Conservation (phyloP, 2,888 invertebrate species). For the Xylophagus ater region DNA sequence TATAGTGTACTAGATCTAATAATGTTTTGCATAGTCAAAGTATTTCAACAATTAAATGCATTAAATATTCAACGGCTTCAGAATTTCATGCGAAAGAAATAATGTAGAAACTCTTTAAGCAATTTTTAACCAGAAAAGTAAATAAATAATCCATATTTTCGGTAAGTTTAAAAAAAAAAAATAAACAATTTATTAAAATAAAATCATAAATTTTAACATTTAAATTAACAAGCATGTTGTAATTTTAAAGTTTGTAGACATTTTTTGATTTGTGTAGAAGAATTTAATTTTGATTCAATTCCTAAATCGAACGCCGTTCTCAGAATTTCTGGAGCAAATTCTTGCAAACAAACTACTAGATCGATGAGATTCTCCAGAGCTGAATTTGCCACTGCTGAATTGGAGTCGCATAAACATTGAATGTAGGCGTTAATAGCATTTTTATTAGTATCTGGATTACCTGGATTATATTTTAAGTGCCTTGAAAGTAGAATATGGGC, state of each 20-base stretch:
- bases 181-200: background rate
- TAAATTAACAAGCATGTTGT: conserved; percentile 63
- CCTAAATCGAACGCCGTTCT: conserved; percentile 74
- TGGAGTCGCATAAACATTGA: conserved; percentile 66
- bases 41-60: background rate
- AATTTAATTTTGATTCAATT: conserved; percentile 64
- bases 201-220: background rate
- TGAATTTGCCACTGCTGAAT: conserved; percentile 66
- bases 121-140: background rate
- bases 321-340: conserved; percentile 68
- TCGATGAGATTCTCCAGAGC: conserved; percentile 76
- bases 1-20: no score
- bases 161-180: background rate
- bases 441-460: conserved; percentile 41
- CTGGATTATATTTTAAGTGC: conserved; percentile 57
- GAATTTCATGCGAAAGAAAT: background rate
- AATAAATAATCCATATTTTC: no score
- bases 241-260: conserved; percentile 70
- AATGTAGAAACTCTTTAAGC: background rate
- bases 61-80: background rate
- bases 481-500: conserved; percentile 63
- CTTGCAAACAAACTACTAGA: conserved; percentile 71
- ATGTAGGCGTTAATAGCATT: conserved; percentile 66
- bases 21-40: no score
- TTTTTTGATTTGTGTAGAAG: conserved; percentile 62